These are phyloP conservation scores for Aphelocoma californica DNA, from an alignment of 2,797 vertebrate genomes.

Conservation along the genomic window DNA sequence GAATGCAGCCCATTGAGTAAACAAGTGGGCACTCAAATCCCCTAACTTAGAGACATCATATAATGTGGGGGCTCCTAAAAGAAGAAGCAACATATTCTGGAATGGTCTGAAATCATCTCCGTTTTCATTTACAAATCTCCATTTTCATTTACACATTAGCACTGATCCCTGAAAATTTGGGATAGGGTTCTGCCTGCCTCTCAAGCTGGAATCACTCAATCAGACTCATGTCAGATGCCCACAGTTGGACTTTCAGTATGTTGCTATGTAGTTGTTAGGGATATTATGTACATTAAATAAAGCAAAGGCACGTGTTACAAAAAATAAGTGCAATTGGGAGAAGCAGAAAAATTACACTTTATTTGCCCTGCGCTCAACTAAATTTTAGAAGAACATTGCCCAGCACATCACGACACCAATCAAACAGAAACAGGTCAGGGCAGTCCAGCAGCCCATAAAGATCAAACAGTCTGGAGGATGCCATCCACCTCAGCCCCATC, in stretches of 20 bases:
- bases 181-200: background rate
- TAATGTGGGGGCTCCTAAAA: background rate
- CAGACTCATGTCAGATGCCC: too few relatives aligned
- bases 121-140: background rate
- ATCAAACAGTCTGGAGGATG: background rate
- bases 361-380: background rate
- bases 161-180: background rate
- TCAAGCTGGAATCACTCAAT: background rate
- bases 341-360: background rate
- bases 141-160: background rate
- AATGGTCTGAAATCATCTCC: background rate
- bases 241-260: background rate
- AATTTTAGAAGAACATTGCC: background rate
- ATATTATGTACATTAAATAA: background rate
- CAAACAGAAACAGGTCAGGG: background rate
- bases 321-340: background rate
- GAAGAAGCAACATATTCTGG: background rate
- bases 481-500: background rate
- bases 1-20: background rate
- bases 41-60: background rate
- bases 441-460: background rate
- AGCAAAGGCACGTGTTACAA: background rate
- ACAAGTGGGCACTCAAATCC: background rate
- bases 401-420: background rate
- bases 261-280: background rate